Conservation (phyloP, 2,797 vertebrate species). For the Craterocephalus amniculus region DNA sequence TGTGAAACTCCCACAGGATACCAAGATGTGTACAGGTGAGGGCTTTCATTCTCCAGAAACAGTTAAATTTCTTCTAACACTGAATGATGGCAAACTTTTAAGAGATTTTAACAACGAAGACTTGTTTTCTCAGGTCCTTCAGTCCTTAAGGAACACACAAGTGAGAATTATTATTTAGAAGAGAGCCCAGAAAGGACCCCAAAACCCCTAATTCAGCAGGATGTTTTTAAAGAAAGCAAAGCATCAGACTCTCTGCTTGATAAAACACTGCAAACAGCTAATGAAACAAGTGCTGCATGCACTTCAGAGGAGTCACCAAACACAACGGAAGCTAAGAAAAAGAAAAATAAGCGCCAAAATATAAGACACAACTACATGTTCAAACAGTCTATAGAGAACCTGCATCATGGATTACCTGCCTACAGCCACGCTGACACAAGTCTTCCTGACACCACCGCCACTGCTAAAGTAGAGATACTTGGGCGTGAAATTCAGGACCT, state of each 20-base stretch:
- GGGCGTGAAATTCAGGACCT: slow-evolving; percentile 44
- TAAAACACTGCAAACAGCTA: slow-evolving; percentile 1
- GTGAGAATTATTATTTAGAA: slow-evolving; percentile 8
- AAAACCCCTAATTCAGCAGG: slow-evolving; percentile 1
- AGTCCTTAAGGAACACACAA: slow-evolving; percentile 9
- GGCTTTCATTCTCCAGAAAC: background rate
- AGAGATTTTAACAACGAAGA: background rate
- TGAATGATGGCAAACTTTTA: background rate
- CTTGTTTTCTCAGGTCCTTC: background rate
- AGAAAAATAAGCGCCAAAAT: slow-evolving; percentile 8
- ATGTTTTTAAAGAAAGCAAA: background rate
- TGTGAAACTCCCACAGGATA: slow-evolving; percentile 16
- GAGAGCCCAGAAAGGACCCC: slow-evolving; percentile 7
- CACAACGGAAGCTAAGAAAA: background rate
- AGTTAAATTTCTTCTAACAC: background rate
- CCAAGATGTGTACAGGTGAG: slow-evolving; percentile 17
- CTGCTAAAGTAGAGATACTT: background rate
- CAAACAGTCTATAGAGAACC: slow-evolving; percentile 70
- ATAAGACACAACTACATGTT: slow-evolving; percentile 53
- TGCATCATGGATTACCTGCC: slow-evolving; percentile 72
- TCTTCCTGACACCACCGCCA: background rate
- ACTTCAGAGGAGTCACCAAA: slow-evolving; percentile 4
- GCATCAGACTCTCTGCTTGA: background rate
- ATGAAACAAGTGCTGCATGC: background rate
- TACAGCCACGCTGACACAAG: background rate